Evolutionary conservation across 2,113 vertebrate genomes (phyloP).

Genomic region (Willisornis vidua): DNA sequence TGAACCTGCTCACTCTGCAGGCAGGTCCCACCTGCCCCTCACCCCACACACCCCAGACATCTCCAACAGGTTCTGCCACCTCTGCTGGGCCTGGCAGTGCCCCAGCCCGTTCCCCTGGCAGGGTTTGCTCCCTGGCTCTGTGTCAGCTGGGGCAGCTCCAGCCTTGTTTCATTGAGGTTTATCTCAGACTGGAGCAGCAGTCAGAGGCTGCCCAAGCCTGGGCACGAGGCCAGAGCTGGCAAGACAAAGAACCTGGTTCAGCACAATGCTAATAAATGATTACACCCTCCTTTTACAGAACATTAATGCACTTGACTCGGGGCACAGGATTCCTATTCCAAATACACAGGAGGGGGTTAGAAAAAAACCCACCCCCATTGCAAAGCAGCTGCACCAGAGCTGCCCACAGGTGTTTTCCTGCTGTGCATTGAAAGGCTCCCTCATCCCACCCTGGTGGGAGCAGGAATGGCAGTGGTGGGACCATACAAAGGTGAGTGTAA

Average conservation of each 20-base stretch:
- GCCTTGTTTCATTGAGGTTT: slow-evolving; percentile 49
- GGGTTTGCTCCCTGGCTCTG: slow-evolving; percentile 24
- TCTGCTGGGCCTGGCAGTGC: neutral
- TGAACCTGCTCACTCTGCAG: neutral
- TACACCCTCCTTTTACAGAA: slow-evolving; percentile 46
- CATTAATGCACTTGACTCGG: slow-evolving; percentile 32
- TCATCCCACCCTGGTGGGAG: accelerated
- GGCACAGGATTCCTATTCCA: slow-evolving; percentile 9
- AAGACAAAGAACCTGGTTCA: slow-evolving; percentile 61
- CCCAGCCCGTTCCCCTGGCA: slow-evolving; percentile 2
- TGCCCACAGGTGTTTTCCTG: neutral
- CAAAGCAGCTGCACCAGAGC: neutral
- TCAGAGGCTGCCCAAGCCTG: slow-evolving; percentile 31
- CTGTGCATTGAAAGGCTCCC: neutral
- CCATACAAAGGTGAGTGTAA: accelerated
- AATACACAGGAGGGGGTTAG: neutral
- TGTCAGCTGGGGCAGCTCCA: slow-evolving; percentile 46
- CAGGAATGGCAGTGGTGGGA: neutral
- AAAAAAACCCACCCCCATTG: neutral
- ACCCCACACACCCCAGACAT: neutral
- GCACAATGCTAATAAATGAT: slow-evolving; percentile 45
- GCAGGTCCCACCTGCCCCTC: neutral
- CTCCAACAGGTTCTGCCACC: slow-evolving; percentile 4
- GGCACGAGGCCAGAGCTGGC: slow-evolving; percentile 33
- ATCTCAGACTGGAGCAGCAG: slow-evolving; percentile 56